These are phyloP conservation scores for Sus cebifrons DNA, from an alignment of 2,797 vertebrate species.

Conservation along the genomic window DNA sequence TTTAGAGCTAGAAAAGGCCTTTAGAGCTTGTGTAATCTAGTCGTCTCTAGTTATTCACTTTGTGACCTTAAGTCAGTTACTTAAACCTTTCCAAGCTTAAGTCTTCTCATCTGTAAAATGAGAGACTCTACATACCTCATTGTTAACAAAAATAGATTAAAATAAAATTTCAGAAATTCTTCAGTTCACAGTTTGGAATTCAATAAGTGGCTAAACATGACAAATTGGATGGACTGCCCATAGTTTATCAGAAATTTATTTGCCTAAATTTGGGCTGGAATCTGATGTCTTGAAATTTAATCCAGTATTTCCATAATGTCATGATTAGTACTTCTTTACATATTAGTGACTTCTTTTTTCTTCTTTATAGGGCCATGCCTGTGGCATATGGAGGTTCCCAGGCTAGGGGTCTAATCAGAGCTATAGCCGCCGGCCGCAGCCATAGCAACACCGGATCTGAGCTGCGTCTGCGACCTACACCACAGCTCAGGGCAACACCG, in stretches of 20 bases:
- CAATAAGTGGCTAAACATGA: slow-evolving; percentile 37
- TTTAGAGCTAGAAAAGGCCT: slow-evolving; percentile 35
- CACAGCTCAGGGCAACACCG: too few relatives aligned
- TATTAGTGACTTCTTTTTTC: not conserved
- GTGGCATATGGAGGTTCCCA: too few relatives aligned
- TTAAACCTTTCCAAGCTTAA: slow-evolving; percentile 13
- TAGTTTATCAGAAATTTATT: not conserved
- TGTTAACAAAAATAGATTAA: slow-evolving; percentile 21
- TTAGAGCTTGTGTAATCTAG: not conserved
- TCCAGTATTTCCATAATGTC: not conserved
- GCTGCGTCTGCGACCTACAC: too few relatives aligned
- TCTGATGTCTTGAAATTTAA: not conserved
- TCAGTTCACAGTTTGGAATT: slow-evolving; percentile 21
- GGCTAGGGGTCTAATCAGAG: too few relatives aligned
- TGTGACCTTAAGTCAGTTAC: not conserved
- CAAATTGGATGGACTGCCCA: slow-evolving; percentile 35
- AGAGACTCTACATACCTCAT: slow-evolving; percentile 3
- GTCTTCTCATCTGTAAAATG: slow-evolving; percentile 45
- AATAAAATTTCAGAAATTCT: slow-evolving; percentile 32
- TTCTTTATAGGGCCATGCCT: too few relatives aligned
- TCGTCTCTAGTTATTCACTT: not conserved
- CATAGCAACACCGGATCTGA: too few relatives aligned
- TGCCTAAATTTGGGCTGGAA: slow-evolving; percentile 36
- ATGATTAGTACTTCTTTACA: slow-evolving; percentile 4
- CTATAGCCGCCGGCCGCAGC: too few relatives aligned